A percentile compares a stretch with the other conserved stretches of the same genome.
Conservation (phyloP, 2,888 invertebrate species). For the Oxyteleia sp. region DNA sequence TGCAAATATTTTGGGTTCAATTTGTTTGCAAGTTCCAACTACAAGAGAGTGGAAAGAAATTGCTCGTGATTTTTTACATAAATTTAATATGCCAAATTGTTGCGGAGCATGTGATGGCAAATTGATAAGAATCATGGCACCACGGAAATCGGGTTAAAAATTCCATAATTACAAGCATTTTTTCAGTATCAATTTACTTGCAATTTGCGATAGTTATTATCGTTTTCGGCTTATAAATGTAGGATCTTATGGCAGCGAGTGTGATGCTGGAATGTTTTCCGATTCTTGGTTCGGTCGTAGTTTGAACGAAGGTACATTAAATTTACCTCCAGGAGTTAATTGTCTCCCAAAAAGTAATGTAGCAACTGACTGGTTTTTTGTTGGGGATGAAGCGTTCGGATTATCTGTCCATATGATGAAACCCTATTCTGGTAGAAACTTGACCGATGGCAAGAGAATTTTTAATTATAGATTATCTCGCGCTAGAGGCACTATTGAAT, state of each 20-base stretch:
- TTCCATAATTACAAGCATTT: conserved; percentile 76
- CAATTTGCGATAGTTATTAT: conserved; percentile 69
- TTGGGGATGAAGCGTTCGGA: conserved; percentile 6
- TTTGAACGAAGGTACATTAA: too few relatives aligned
- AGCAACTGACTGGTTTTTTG: background rate
- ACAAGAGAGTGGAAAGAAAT: conserved; percentile 59
- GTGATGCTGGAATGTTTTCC: conserved; percentile 64
- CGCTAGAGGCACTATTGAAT: conserved; percentile 12
- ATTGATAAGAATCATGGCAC: conserved; percentile 60
- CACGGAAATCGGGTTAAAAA: conserved; percentile 68
- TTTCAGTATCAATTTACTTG: conserved; percentile 70
- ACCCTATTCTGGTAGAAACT: conserved; percentile 5
- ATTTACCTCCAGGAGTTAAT: conserved; percentile 46
- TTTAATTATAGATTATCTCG: conserved; percentile 24
- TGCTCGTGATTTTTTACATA: conserved; percentile 23
- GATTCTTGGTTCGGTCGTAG: conserved; percentile 59
- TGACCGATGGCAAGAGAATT: conserved; percentile 8
- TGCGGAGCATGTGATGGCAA: conserved; percentile 65
- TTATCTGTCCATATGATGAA: background rate
- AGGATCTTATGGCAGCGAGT: conserved; percentile 61
- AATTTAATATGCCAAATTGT: conserved; percentile 74
- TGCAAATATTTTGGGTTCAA: conserved; percentile 34
- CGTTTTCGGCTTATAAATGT: conserved; percentile 62
- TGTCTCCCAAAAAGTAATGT: background rate
- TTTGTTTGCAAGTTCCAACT: conserved; percentile 47